These are phyloP conservation scores for Lampropteryx suffumata DNA, from an alignment of 2,888 invertebrate genomes.

Conservation along the genomic window DNA sequence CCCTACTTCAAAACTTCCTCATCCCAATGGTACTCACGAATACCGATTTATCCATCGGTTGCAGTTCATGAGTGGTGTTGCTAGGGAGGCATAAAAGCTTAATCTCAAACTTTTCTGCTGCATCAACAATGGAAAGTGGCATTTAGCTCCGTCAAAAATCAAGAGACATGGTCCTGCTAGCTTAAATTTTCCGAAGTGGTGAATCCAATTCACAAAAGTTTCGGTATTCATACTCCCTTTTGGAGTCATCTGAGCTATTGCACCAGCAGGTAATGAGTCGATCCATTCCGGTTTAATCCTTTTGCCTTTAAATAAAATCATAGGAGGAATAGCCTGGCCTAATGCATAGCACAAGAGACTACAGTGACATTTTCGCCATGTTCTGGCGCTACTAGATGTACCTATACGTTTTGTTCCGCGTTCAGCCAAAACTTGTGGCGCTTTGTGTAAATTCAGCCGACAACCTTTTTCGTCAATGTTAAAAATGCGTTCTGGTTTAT, in stretches of 20 bases:
- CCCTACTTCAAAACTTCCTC: constrained; percentile 13
- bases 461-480: too few relatives aligned
- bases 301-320: constrained; percentile 34
- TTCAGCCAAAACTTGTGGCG: too few relatives aligned
- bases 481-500: too few relatives aligned
- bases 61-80: constrained; percentile 18
- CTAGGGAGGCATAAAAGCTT: constrained; percentile 17
- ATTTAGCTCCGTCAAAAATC: constrained; percentile 36
- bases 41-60: constrained; percentile 9
- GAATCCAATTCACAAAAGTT: constrained; percentile 5
- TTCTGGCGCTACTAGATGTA: too few relatives aligned
- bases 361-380: constrained; percentile 38
- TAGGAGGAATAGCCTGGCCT: constrained; percentile 27
- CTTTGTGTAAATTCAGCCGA: too few relatives aligned
- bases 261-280: constrained; percentile 17
- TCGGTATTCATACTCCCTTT: constrained; percentile 25
- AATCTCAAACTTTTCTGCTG: constrained; percentile 17
- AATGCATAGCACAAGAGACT: constrained; percentile 26
- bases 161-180: constrained; percentile 29
- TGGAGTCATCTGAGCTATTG: constrained; percentile 22
- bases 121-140: constrained; percentile 19
- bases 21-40: constrained; percentile 28
- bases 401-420: too few relatives aligned
- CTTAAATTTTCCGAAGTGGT: constrained; percentile 27
- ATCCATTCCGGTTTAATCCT: constrained; percentile 24